Base-by-base conservation (phyloP, 2,888 invertebrate genomes). In the Herminia tarsipennalis region DNA sequence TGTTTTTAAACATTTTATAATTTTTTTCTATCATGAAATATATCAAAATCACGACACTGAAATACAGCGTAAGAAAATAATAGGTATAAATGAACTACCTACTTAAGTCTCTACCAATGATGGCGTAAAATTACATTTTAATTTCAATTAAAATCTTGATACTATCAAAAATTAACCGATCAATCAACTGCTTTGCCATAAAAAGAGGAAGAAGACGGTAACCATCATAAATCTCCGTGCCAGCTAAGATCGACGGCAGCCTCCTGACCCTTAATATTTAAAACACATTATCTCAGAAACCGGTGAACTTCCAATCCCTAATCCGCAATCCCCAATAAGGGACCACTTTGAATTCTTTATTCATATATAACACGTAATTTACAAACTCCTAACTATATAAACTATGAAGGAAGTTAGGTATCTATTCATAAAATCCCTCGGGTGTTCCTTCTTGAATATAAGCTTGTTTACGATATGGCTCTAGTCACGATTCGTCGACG, bases 381-480 rank as follows among this genome's bases (percentile, higher is more conserved):
- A 18, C 22, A 17, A 56, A 50, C 29, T 36, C 48, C 51, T 40
- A 43, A 38, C 49, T 48, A 45, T 33, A 56, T 51, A 53, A 53
- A 62, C 48, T 34, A 22, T 24, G 30, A 43, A 56, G 61, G 66
- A 63, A 61, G 58, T 57, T 63, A 61, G 58, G 56, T 63, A 49
- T 40, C 35, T 21, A 42, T 56, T 54, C 52, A 50, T 57, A 53
- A 57, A 57, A 53, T 44, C 24, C 35, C 18, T 24, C 8, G 24
- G 30, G 50, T 6, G 49, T 27, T 27, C 43, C 34, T 38, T 25
- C 33, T 29, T 48, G 53, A 54, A 56, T 56, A 54, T 33, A 32
- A 20, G 18, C 17, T 22, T 39, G 46, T 66, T 55, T 38, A 58
- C 42, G 55, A 40, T 35, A 29, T 24, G 4, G 46, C 21, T 36